phyloP scores from a whole-genome alignment of 2,113 vertebrate genomes.

The Malurus elegans region DNA sequence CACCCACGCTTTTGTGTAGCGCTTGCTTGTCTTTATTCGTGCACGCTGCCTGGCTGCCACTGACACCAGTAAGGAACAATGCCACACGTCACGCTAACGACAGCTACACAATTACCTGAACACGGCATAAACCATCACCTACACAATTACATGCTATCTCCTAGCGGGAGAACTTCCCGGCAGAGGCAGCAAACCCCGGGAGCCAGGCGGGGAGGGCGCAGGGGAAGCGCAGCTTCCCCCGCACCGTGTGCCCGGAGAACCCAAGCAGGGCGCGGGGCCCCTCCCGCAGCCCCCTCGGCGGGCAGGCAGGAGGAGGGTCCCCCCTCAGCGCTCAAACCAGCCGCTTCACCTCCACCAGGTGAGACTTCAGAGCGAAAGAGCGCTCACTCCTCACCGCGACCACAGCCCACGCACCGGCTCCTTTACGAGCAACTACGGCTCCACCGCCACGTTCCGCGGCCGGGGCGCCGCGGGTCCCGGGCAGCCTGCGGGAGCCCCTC shows the following conservation, averaged over 20 bases:
- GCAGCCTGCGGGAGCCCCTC: not conserved
- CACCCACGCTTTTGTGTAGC: not conserved
- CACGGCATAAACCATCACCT: not conserved
- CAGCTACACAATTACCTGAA: not conserved
- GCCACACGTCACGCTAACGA: not conserved
- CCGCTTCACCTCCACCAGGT: not conserved
- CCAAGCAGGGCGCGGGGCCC: not conserved
- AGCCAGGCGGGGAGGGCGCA: not conserved
- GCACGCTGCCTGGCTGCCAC: not conserved
- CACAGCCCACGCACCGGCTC: not conserved
- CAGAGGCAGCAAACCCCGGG: not conserved
- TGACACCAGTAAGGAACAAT: not conserved
- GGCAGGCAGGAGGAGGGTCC: not conserved
- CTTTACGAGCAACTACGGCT: not conserved
- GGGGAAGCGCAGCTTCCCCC: not conserved
- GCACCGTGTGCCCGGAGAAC: not conserved
- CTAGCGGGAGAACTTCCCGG: not conserved
- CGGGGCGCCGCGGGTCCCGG: not conserved
- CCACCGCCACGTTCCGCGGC: not conserved
- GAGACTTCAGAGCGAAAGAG: not conserved
- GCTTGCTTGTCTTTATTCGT: not conserved
- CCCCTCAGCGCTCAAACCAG: no score
- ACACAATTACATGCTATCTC: not conserved
- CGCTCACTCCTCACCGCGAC: not conserved
- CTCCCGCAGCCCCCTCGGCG: not conserved